Percentiles rank a stretch among this genome's conserved stretches.
Conservation (phyloP, 2,888 invertebrate species). For the Nomada ruficornis region DNA sequence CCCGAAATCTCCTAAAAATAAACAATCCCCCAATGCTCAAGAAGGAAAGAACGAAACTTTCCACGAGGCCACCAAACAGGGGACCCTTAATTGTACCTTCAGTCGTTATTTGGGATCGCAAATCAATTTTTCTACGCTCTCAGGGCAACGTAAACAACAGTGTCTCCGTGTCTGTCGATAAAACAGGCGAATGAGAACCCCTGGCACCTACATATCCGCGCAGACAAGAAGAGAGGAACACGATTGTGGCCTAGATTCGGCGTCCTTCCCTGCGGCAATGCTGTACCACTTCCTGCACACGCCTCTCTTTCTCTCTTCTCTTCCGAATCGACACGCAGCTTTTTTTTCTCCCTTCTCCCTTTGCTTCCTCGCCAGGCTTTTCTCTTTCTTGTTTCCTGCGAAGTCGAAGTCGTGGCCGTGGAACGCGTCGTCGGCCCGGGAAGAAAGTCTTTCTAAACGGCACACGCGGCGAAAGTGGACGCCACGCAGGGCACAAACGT, state of each 20-base stretch:
- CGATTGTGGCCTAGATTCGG: constrained; percentile 80
- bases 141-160: neutral
- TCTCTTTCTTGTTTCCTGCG: constrained; percentile 33
- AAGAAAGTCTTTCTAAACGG: constrained; percentile 79
- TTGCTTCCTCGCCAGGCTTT: constrained; percentile 22
- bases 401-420: neutral
- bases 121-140: neutral
- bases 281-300: constrained; percentile 78
- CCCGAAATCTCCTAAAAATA: no score
- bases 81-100: no score
- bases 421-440: constrained; percentile 69
- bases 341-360: constrained; percentile 9
- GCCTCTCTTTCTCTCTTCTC: constrained; percentile 37
- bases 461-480: constrained; percentile 77
- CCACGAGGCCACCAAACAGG: no score
- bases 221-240: constrained; percentile 44
- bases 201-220: constrained; percentile 28
- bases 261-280: constrained; percentile 84
- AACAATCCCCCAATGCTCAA: no score
- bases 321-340: constrained; percentile 20
- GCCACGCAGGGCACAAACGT: constrained; percentile 54
- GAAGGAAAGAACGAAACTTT: no score
- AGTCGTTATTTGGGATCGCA: neutral
- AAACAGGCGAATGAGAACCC: constrained; percentile 13
- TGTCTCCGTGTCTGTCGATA: no score